Conservation (phyloP, 2,113 vertebrate species). For the Pristiophorus japonicus region DNA sequence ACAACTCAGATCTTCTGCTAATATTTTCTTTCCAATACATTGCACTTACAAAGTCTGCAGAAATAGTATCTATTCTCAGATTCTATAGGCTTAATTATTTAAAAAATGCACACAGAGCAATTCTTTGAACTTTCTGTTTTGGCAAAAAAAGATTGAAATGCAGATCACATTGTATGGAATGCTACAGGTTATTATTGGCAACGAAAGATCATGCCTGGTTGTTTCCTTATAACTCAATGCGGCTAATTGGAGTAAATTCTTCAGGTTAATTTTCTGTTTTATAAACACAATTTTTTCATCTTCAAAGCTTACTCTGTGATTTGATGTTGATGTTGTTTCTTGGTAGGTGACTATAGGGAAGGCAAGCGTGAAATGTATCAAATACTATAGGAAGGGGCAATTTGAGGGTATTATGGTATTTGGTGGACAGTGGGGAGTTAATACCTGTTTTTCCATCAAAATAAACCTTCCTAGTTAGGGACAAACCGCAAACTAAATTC, state of each 20-base stretch:
- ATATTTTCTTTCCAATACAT: neutral
- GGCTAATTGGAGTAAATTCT: neutral
- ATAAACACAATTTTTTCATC: neutral
- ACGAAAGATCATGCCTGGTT: neutral
- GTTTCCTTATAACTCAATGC: neutral
- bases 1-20: neutral
- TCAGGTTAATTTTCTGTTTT: neutral
- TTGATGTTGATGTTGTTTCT: neutral
- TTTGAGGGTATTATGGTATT: too few relatives aligned
- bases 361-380: neutral
- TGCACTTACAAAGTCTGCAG: neutral
- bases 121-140: neutral
- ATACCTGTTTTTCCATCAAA: neutral
- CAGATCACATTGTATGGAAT: neutral
- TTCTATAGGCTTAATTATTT: neutral
- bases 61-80: neutral
- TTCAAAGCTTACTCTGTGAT: neutral
- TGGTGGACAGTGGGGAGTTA: neutral
- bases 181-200: neutral
- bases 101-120: neutral
- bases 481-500: neutral
- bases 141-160: neutral
- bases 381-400: too few relatives aligned
- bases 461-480: neutral
- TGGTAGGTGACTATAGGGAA: neutral